Base-by-base conservation (phyloP, 2,888 invertebrate species). In the Drosophila macrothrix region DNA sequence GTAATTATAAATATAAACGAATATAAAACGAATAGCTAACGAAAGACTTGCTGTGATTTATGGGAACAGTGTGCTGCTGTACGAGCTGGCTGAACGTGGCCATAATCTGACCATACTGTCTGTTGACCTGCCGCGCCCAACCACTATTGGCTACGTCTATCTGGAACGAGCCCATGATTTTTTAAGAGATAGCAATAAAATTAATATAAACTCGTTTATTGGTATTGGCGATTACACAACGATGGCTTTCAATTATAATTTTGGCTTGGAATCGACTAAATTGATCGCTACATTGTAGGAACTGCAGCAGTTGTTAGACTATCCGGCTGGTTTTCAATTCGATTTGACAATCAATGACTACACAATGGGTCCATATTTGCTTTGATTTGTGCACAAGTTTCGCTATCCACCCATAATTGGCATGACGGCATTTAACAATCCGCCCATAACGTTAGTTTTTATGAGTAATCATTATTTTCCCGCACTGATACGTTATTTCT, bases 311-410 rank as follows among this genome's bases (percentile, higher is more conserved):
- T 66, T 92, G 4, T 65, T 90, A 12, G 72, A 81, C 29, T 91
- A 92, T 76, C 91, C 92, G 1, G 67, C 80, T 49, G 69, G 87
- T 43, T 92, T 92, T 37, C 76, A 85, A 37, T 91, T 92, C 67
- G 92, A 93, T 83, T 61, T 92, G 41, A 86, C 92, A n/a, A 70
- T 93, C 7, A 81, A 91, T 58, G 93, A 93, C 67, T 91, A 85
- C 49, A 90, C 88, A 0, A 39, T 84, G 33, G 91, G 91, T 2
- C 83, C 91, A 6, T 90, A 86, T 78, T 67, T 92, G 16, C 35
- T 93, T 19, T 90, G 90, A 0, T 88, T 93, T 56, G 72, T 90
- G 0, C 84, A 92, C 41, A 89, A 88, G 60, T 93, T 92, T 67
- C 79, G 82, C 1, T 80, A 91, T 79, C 91, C 92, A 33, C 91